phyloP scores from a whole-genome alignment of 2,113 vertebrate species.

The Heliornis fulica region DNA sequence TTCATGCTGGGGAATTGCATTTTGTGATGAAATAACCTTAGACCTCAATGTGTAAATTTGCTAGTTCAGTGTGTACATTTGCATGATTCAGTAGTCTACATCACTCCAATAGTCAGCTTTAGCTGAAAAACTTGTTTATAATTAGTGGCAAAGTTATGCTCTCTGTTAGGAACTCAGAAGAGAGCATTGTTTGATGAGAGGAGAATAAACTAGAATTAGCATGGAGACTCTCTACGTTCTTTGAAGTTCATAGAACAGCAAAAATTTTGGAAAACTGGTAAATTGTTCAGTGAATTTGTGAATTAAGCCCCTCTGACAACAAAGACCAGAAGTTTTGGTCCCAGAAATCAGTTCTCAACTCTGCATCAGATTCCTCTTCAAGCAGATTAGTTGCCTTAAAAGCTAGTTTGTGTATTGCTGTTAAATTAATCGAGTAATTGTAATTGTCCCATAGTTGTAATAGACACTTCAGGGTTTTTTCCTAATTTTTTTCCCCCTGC shows the following conservation, averaged over 20 bases:
- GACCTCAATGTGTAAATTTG: neutral
- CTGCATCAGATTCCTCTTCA: neutral
- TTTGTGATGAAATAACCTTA: neutral
- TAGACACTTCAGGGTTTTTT: neutral
- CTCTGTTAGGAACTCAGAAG: neutral
- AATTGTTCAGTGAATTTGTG: neutral
- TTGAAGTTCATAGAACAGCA: neutral
- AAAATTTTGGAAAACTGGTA: neutral
- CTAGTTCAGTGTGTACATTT: too few species aligned
- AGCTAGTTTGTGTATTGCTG: neutral
- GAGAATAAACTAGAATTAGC: neutral
- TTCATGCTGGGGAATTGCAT: neutral
- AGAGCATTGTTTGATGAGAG: neutral
- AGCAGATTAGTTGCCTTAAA: neutral
- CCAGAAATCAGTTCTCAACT: neutral
- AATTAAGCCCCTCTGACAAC: neutral
- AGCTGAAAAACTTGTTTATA: neutral
- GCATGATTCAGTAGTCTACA: neutral
- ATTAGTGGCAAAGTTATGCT: neutral
- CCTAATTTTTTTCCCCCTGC: rapidly evolving
- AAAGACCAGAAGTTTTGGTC: neutral
- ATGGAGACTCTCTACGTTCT: neutral
- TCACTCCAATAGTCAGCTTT: neutral
- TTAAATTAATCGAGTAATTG: neutral
- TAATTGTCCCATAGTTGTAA: neutral